Percentiles rank a stretch among this genome's conserved stretches.
Evolutionary conservation across 2,888 invertebrate species (phyloP).

Genomic region (Xestia ashworthii): DNA sequence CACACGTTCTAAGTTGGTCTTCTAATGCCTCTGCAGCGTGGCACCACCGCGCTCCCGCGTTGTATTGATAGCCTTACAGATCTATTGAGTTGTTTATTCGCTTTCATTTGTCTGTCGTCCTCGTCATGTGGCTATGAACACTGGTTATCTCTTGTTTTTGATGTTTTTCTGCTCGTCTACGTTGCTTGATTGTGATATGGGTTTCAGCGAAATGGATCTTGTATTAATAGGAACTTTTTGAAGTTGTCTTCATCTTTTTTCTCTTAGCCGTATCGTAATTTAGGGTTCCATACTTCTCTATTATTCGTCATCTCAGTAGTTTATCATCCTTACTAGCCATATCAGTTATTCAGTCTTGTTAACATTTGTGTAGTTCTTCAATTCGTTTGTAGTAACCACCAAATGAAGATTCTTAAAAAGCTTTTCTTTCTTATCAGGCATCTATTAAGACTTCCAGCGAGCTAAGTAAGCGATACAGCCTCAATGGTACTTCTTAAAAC

Average conservation of each 20-base stretch:
- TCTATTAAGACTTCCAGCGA: constrained; percentile 8
- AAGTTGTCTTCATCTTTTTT: not conserved
- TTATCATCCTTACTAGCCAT: not conserved
- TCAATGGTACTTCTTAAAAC: constrained; percentile 19
- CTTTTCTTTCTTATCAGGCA: not conserved
- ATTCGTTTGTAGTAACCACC: not conserved
- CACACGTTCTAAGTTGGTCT: not conserved
- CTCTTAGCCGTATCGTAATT: not conserved
- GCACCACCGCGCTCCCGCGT: constrained; percentile 15
- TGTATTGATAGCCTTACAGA: constrained; percentile 64
- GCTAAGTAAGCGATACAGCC: constrained; percentile 23
- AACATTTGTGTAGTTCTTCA: not conserved
- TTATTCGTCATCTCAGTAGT: not conserved
- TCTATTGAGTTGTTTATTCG: constrained; percentile 58
- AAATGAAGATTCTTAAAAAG: not conserved
- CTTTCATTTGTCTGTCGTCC: constrained; percentile 52
- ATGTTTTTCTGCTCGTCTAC: not conserved
- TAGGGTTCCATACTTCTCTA: not conserved
- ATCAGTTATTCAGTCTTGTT: not conserved
- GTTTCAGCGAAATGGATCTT: not conserved
- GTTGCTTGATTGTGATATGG: not conserved
- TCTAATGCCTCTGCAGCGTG: not conserved
- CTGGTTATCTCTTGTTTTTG: constrained; percentile 41
- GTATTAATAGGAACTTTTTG: not conserved
- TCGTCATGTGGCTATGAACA: constrained; percentile 46